These are phyloP conservation scores for Hafferia zeledoni DNA, from an alignment of 2,797 vertebrate genomes.

Conservation along the genomic window DNA sequence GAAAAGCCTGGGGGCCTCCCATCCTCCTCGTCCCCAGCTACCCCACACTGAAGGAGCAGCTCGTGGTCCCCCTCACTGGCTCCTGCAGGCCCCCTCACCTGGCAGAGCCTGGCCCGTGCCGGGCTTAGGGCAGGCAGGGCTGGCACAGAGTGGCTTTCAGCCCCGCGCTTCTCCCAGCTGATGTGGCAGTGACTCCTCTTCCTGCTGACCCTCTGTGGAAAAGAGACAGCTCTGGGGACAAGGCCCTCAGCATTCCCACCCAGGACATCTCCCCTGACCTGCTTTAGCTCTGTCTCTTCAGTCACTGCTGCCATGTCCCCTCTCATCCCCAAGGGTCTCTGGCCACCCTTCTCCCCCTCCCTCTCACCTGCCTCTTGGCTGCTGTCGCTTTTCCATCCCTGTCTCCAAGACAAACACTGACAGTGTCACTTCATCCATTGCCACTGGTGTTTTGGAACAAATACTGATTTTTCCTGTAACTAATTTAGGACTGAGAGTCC, in stretches of 20 bases:
- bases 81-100: neutral
- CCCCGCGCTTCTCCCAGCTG: neutral
- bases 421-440: neutral
- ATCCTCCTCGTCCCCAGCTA: neutral
- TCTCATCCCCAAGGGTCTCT: rapidly evolving
- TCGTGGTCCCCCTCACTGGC: rapidly evolving
- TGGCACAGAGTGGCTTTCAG: constrained; percentile 38
- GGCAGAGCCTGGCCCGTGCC: rapidly evolving
- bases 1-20: neutral
- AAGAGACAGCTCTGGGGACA: neutral
- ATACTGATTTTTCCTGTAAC: neutral
- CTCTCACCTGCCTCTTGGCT: neutral
- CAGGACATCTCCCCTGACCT: neutral
- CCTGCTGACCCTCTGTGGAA: constrained; percentile 7
- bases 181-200: constrained; percentile 10
- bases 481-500: neutral
- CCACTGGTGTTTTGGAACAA: neutral
- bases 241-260: rapidly evolving
- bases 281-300: neutral
- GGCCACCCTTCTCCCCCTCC: neutral
- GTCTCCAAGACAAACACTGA: neutral
- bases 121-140: constrained; percentile 47
- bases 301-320: neutral
- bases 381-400: neutral
- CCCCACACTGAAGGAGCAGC: neutral